Evolutionary conservation across 2,888 invertebrate species (phyloP).

Genomic region (Sepiola atlantica): DNA sequence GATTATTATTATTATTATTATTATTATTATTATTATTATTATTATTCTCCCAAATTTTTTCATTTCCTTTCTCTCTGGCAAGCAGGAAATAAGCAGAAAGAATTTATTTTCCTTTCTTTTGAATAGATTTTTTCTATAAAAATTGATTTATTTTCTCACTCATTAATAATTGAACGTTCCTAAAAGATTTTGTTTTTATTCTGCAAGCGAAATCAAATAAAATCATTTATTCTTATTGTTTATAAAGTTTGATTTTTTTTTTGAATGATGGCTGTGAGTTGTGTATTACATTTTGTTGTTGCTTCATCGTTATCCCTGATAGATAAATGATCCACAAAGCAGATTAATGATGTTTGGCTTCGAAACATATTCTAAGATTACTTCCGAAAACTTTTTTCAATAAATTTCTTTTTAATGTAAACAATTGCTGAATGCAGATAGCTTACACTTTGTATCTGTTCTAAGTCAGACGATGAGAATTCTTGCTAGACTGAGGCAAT

Average conservation of each 20-base stretch:
- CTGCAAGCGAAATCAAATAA: background rate
- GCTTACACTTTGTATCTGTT: no score
- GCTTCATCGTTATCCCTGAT: background rate
- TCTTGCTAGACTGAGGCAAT: no score
- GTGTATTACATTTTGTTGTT: no score
- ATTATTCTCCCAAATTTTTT: no score
- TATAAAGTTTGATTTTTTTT: background rate
- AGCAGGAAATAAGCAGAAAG: no score
- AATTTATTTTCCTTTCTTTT: no score
- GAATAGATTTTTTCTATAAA: background rate
- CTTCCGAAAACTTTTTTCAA: slow-evolving; percentile 11
- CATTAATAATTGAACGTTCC: background rate
- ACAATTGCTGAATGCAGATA: background rate
- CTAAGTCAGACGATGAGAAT: no score
- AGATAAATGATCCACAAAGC: background rate
- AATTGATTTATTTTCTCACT: background rate
- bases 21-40: no score
- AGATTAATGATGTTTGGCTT: background rate
- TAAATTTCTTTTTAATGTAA: background rate
- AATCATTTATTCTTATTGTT: background rate
- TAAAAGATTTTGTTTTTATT: background rate
- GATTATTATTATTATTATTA: no score
- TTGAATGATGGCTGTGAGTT: no score
- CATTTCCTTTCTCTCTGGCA: no score
- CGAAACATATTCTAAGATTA: slow-evolving; percentile 5